Evolutionary conservation across 2,797 vertebrate genomes (phyloP), one percentile per base, ranked within the genome.

Genomic region (Nasua narica): DNA sequence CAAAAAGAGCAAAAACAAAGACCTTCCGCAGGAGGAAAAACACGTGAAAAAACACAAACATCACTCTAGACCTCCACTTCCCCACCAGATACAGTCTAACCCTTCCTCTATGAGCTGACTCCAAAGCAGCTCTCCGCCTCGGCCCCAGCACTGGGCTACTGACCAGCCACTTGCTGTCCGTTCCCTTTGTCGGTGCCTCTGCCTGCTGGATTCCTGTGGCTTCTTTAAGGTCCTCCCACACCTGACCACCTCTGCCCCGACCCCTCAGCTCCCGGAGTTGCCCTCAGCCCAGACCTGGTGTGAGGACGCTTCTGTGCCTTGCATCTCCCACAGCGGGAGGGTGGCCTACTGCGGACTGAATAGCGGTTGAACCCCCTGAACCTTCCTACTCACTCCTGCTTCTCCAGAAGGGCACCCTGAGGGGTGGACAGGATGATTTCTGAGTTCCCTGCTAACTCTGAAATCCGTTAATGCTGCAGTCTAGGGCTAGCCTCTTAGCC

Each of bases 1-100:
- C 84, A 89, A 89, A 79, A 89, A 82, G 23, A 96, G 83, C 32
- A 79, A 91, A 96, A 95, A 96, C 65, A 91, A 89, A 86, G 86
- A 74, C 70, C 50, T 50, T 88, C 56, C 4, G 14, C 52, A 46
- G 84, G 76, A 95, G 69, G 65, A 78, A 96, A 96, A 90, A 54
- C 74, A 67, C 52, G 48, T 32, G 65, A 43, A 65, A 67, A 83
- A 95, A 81, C 65, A 84, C 87, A 95, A 92, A 82, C 67, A 81
- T 72, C 86, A 83, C 78, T 65, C 89, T 43, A 78, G 62, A 93
- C 46, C 46, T 86, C 65, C 74, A 94, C 91, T 94, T 95, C 56
- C 90, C 37, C 79, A 23, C 43, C 52, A 81, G 37, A 94, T 46
- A 87, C 79, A 40, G 40, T 25, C 54, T 15, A 48, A 74, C 27